Base-by-base conservation (phyloP, 1,140 invertebrate genomes). In the Triops longicaudatus region DNA sequence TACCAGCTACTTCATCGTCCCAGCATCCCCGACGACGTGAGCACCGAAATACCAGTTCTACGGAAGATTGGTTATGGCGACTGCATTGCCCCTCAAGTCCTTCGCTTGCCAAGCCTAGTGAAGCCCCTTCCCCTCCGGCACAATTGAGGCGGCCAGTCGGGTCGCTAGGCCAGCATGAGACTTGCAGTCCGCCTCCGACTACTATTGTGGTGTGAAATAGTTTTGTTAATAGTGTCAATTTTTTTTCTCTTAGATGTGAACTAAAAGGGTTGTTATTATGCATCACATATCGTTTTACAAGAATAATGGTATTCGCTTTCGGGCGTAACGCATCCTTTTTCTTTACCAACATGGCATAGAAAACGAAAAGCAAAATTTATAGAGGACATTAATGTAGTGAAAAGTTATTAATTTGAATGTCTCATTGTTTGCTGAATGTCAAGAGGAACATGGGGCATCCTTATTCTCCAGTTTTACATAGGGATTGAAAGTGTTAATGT, bases 191-290 rank as follows among this genome's bases (percentile, higher is more conserved):
- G 50, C 50, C 50, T 10, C 50, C 50, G 50, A 63, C 50, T 63
- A 63, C 50, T 63, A 63, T 63, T 63, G 50, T 63, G 50, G 50
- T 63, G 50, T 63, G 50, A 63, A 63, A 44, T 44, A 44, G 43
- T 63, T 63, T 17, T 63, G 14, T 17, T 63, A 22, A 22, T 63
- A 63, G 31, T 37, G 31, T 37, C 31, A 2, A 37, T 37, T 37
- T 37, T 63, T 44, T 63, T 63, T 63, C 22, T 63, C 22, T 63
- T 63, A 17, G 17, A 63, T 63, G 50, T 63, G 50, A 63, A n/a
- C 17, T 22, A 17, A n/a, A 22, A 63, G 50, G 22, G 31, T 37
- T 22, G 50, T 63, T 63, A 22, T 63, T 63, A 63, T 63, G 50
- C 50, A 63, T 63, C 50, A 63, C 50, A 63, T 63, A 63, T 63